Evolutionary conservation across 2,888 invertebrate genomes (phyloP), one percentile per base, ranked within the genome.

Genomic region (Nymphalis polychloros): DNA sequence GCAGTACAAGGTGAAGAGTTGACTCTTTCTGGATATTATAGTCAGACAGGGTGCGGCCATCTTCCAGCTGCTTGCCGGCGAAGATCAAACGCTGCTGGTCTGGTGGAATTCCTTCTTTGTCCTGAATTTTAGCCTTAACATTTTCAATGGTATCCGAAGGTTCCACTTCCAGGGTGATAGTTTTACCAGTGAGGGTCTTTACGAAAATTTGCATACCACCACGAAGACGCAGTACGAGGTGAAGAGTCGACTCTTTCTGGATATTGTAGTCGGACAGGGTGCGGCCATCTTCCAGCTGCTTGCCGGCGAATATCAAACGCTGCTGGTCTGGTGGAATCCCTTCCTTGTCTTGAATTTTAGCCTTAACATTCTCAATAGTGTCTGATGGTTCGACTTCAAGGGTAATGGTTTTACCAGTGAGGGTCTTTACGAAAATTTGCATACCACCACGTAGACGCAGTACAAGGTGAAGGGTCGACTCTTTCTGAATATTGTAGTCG

Each of bases 291-390:
- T 89, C 89, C 0, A 89, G 35, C 27, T 89, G 89, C 19, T 89
- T 89, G 0, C 89, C 88, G n/a, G 88, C 88, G 52, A 88, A 88
- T 70, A 88, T 88, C 23, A 88, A 71, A 27, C 88, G 78, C 74
- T 88, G 88, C 74, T 88, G 88, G 67, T 88, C 88, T 71, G 88
- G 88, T 5, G 88, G 88, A 52, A 88, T 88, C 0, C 88, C 88
- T 68, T 88, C 88, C 46, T 88, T 88, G 71, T 88, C 88, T 69
- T 88, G 88, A 17, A 88, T 88, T 70, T 88, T 88, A 3, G 88
- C 88, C 55, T 88, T 88, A 0, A 88, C 88, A 79, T 88, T 88
- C n/a, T 88, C 88, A 17, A 88, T 88, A 0, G 88, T 87, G 57
- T 88, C 88, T 0, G 88, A 85, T 0, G 88, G 72, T 27, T 88